These are phyloP conservation scores for Acanthosepion esculentum DNA, from an alignment of 2,888 invertebrate genomes.

Conservation along the genomic window DNA sequence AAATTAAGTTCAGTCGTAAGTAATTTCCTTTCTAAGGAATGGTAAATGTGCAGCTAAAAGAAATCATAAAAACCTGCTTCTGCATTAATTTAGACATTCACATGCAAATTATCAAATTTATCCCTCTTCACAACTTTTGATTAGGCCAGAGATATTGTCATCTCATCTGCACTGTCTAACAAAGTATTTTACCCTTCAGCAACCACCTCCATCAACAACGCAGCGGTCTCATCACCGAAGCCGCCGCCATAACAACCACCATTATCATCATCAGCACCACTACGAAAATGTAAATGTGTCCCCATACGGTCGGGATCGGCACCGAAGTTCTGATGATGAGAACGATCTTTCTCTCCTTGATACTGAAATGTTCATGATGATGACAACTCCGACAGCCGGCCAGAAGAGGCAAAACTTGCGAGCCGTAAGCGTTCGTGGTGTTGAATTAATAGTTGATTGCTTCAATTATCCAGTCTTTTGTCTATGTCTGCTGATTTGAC, in stretches of 20 bases:
- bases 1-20: too few relatives aligned
- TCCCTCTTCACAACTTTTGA: background rate
- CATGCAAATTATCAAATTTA: background rate
- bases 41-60: too few relatives aligned
- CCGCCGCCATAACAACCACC: background rate
- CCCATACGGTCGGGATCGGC: background rate
- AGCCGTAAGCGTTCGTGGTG: conserved; percentile 2
- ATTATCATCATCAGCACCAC: background rate
- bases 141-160: background rate
- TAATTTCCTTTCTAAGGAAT: too few relatives aligned
- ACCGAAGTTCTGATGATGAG: background rate
- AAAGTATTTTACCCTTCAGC: conserved; percentile 41
- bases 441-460: background rate
- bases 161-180: background rate
- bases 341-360: background rate
- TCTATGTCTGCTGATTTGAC: background rate
- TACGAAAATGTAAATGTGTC: background rate
- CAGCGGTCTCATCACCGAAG: background rate
- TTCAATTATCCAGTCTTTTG: background rate
- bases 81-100: too few relatives aligned
- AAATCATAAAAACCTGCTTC: too few relatives aligned
- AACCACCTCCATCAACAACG: background rate
- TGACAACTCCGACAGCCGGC: background rate
- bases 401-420: background rate
- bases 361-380: background rate